Evolutionary conservation across 2,797 vertebrate species (phyloP).

Genomic region (Myotis planiceps): DNA sequence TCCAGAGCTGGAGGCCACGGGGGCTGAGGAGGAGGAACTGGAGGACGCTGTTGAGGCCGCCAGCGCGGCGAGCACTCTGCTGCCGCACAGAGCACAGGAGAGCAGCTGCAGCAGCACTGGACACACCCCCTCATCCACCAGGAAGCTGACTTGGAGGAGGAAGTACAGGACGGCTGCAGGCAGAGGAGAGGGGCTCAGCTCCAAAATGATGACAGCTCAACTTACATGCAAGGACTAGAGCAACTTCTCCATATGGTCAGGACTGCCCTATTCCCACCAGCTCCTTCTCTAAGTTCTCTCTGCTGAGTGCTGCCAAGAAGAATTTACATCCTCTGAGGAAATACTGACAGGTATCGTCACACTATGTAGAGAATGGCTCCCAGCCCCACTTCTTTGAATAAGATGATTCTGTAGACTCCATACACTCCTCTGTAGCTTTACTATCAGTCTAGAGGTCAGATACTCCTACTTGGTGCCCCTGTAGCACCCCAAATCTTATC

Average conservation of each 20-base stretch:
- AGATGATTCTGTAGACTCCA: not conserved
- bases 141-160: conserved; percentile 98
- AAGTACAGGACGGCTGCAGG: conserved; percentile 96
- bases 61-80: conserved; percentile 93
- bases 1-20: conserved; percentile 88
- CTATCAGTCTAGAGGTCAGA: not conserved
- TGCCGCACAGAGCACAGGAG: conserved; percentile 98
- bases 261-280: not conserved
- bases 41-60: conserved; percentile 83
- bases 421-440: not conserved
- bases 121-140: conserved; percentile 97
- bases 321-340: not conserved
- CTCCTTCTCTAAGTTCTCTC: not conserved
- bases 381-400: not conserved
- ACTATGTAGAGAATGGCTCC: not conserved
- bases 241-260: rapidly evolving
- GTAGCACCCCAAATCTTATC: not conserved
- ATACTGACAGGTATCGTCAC: not conserved
- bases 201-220: not conserved
- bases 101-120: conserved; percentile 97
- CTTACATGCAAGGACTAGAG: rapidly evolving
- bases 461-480: not conserved
- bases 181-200: conserved; percentile 24
- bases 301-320: not conserved
- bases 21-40: conserved; percentile 81